Evolutionary conservation across 2,113 vertebrate genomes (phyloP), one percentile per base, ranked within the genome.

Genomic region (Amphiprion ocellaris): DNA sequence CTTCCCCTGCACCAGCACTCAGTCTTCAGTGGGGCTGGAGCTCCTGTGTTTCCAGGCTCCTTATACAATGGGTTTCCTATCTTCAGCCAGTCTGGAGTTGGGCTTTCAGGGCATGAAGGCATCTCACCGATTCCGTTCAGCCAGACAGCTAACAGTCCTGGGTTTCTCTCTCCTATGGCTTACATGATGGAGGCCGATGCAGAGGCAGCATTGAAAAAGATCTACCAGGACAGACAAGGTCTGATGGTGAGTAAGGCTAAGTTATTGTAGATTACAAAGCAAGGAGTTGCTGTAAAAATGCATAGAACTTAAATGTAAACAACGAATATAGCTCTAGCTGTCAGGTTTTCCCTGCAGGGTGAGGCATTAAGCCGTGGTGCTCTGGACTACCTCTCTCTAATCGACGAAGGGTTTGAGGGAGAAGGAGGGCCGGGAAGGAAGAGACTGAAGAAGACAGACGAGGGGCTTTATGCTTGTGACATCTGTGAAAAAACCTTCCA

Each of bases 401-500:
- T 94, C 74, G 95, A 95, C 12, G 95, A 95, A 0, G 89, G 92
- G 5, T 64, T 90, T 11, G 94, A 95, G 0, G 91, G 89, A 21
- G 94, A 95, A 1, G 87, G 87, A 8, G 90, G 87, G 0, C 77
- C 87, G 0, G 90, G 92, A 1, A 94, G 94, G 39, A 96, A 94
- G 76, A 93, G 94, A 69, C 89, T 95, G 44, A 94, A 88, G 87
- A 96, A 96, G 87, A 95, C 94, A 1, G 94, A 95, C 0, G 95
- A 95, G 70, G 95, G 95, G 10, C 89, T 96, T 47, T 96, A 96
- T 10, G 93, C 94, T 11, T 96, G 96, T 33, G 95, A 96, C 88
- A 95, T 95, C 44, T 96, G 96, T 78, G 94, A 96, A 60, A 96
- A 96, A 86, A 95, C 94, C 60, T 96, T 96, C 81, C 96, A 96